Base-by-base conservation (phyloP, 2,888 invertebrate species). In the Tenthredo distinguenda region DNA sequence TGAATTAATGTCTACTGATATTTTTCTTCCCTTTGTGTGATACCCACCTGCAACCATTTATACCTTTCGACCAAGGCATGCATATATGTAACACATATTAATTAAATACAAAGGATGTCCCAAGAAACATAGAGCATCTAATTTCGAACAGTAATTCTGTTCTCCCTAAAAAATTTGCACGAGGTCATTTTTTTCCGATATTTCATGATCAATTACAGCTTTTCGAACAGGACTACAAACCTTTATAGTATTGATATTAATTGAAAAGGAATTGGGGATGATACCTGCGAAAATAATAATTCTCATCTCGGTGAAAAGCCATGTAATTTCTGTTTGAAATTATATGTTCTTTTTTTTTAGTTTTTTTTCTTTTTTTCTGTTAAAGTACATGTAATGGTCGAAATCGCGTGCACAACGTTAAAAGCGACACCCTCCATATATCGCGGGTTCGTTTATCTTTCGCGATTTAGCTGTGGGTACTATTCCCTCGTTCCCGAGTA, bases 1-100 rank as follows among this genome's bases (percentile, higher is more conserved):
- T 65, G 43, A 65, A 85, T 81, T 85, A 81, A 81, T 85, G 83
- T 85, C 76, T 50, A 50, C 40, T 43, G 50, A 85, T 85, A 85
- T 85, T 81, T 85, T 85, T 79, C 40, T 76, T 37, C 47, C 37
- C 76, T 79, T 84, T 76, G 76, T 50, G 37, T 34, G 15, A 37
- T 10, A 31, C 18, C n/a, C 26, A 43, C 21, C 7, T 15, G 4
- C 10, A 9, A 74, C 15, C 12, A n/a, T 74, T 26, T 43, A 31
- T 68, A 34, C 26, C 26, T 21, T 62, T 31, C 12, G 21, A 21
- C 62, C 62, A 15, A 26, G 4, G 26, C 62, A 12, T 62, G 21
- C 62, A 31, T 31, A 62, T 26, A 55, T n/a, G 55, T 55, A 7
- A 26, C 26, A 26, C 26, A n/a, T 55, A 55, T 55, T 55, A 55